phyloP scores from a whole-genome alignment of 2,888 invertebrate genomes.

The Platycheirus albimanus region DNA sequence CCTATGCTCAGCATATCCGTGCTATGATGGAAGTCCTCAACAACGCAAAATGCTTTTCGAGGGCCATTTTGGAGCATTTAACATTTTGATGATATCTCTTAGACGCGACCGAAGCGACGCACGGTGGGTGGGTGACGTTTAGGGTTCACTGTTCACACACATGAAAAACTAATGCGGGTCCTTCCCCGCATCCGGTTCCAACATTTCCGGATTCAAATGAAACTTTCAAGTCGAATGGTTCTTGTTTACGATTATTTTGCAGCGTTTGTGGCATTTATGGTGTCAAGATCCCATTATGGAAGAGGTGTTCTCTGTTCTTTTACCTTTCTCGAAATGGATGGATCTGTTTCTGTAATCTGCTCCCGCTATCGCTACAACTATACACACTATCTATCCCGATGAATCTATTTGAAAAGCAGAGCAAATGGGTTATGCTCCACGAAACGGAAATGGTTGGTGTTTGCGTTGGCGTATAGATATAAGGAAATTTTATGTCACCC shows the following conservation, averaged over 20 bases:
- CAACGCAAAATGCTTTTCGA: conserved; percentile 40
- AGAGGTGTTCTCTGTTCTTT: conserved; percentile 52
- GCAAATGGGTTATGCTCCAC: conserved; percentile 35
- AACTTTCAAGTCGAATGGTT: conserved; percentile 56
- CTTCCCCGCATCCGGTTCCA: conserved; percentile 14
- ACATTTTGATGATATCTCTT: conserved; percentile 61
- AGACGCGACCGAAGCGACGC: too few relatives aligned
- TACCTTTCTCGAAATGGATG: conserved; percentile 46
- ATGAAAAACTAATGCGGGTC: conserved; percentile 20
- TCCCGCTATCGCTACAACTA: too few relatives aligned
- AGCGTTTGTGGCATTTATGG: conserved; percentile 29
- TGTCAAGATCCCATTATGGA: conserved; percentile 29
- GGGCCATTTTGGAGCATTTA: conserved; percentile 55
- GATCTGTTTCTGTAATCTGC: conserved; percentile 26
- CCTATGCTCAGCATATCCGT: background rate
- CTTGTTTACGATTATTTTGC: conserved; percentile 69
- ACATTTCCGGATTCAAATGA: conserved; percentile 59
- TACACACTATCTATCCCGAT: background rate
- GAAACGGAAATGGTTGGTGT: too few relatives aligned
- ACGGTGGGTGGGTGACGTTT: too few relatives aligned
- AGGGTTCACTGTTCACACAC: conserved; percentile 17
- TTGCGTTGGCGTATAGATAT: too few relatives aligned
- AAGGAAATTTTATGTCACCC: conserved; percentile 59
- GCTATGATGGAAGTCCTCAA: conserved; percentile 35
- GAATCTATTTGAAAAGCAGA: too few relatives aligned